Conservation (phyloP, 2,797 vertebrate genomes). For the Xenentodon cancila region DNA sequence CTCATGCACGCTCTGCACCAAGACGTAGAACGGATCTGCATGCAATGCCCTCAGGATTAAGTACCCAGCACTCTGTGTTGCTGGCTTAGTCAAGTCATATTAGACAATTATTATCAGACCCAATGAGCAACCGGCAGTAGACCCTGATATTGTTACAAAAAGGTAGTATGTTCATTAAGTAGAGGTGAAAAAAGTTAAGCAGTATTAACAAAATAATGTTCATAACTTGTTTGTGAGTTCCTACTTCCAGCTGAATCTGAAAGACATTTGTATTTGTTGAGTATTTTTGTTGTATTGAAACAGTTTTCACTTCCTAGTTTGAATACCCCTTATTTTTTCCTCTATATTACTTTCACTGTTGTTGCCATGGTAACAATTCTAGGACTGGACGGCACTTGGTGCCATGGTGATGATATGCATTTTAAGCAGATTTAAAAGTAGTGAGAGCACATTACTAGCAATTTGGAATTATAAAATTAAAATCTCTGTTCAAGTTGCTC, state of each 20-base stretch:
- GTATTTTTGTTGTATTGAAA: slow-evolving; percentile 25
- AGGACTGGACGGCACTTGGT: slow-evolving; percentile 27
- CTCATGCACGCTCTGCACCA: slow-evolving; percentile 32
- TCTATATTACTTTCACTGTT: slow-evolving; percentile 42
- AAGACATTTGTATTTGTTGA: slow-evolving; percentile 6
- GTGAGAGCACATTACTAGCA: slow-evolving; percentile 17
- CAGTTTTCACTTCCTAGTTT: slow-evolving; percentile 25
- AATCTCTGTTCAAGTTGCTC: slow-evolving; percentile 5
- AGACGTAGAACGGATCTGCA: slow-evolving; percentile 50
- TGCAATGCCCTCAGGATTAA: slow-evolving; percentile 52
- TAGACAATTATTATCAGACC: slow-evolving; percentile 36
- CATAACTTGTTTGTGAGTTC: not conserved
- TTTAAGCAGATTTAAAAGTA: slow-evolving; percentile 37
- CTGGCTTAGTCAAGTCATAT: slow-evolving; percentile 35
- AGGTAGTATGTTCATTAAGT: not conserved
- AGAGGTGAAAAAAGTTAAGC: not conserved
- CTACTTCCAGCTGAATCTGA: slow-evolving; percentile 15
- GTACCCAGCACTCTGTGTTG: slow-evolving; percentile 20
- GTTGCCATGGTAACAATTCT: slow-evolving; percentile 65
- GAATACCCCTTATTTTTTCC: slow-evolving; percentile 24
- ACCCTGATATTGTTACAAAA: not conserved
- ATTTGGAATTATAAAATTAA: slow-evolving; percentile 16
- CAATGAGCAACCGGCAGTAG: slow-evolving; percentile 9
- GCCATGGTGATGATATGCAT: slow-evolving; percentile 32
- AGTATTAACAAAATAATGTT: not conserved